Base-by-base conservation (phyloP, 2,113 vertebrate genomes). In the Burhinus bistriatus region DNA sequence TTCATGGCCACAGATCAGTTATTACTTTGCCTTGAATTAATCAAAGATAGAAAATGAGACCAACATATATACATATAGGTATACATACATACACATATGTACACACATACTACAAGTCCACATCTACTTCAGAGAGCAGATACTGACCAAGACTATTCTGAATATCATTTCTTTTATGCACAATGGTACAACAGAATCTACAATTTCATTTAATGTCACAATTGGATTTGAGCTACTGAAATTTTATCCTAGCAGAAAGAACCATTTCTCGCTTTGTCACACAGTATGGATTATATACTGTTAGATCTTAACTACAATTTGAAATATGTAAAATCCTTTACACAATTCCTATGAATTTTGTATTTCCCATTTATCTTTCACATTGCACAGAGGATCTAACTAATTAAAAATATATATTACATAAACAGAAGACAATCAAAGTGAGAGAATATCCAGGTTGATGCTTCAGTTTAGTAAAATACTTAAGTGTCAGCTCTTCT, bases 281-380 rank as follows among this genome's bases (percentile, higher is more conserved):
- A 77, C 9, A 68, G 49, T 93, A 89, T 87, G 21, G 86, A 89
- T 94, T 90, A 73, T 75, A 91, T 83, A 89, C 66, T 30, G 29
- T 68, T 84, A 87, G 44, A 62, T 59, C 40, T 96, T 92, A 76
- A 82, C 23, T 84, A 49, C 36, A 62, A n/a, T 47, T 77, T 93
- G 40, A 94, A 95, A 92, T 89, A 91, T 95, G 95, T 88, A 54
- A 91, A 96, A 65, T 78, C 59, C 52, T 90, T 95, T 93, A 71
- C 57, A 68, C 30, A 80, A 20, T 57, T 59, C 30, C 70, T 89
- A 87, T 79, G 22, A 83, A 78, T 94, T 94, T 87, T 57, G 9
- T 66, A 89, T 95, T 75, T 84, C 49, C 34, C 77, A 79, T 76
- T 93, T 86, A 36, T 90, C 69, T 69, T 73, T 70, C 79, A 26